phyloP scores from a whole-genome alignment of 2,888 invertebrate species.

The Encarsia formosa region DNA sequence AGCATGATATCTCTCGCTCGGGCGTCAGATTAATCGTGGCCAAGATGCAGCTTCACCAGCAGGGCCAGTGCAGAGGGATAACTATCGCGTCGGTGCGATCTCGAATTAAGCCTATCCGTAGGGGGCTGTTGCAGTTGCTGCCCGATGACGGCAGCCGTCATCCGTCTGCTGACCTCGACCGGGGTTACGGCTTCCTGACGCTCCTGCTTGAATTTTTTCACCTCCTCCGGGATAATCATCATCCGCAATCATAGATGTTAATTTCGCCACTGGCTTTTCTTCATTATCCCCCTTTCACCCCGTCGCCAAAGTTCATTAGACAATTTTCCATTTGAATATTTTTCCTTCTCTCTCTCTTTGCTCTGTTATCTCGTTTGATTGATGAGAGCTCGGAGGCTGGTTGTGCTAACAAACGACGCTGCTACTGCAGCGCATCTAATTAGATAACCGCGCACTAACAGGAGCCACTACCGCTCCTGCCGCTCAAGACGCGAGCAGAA shows the following conservation, averaged over 20 bases:
- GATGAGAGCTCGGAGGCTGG: conserved; percentile 5
- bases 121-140: conserved; percentile 12
- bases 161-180: conserved; percentile 12
- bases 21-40: no score
- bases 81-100: conserved; percentile 21
- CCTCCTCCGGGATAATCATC: background rate
- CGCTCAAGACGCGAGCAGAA: no score
- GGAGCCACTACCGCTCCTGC: background rate
- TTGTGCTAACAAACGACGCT: conserved; percentile 20
- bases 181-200: background rate
- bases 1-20: no score
- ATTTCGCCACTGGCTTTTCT: background rate
- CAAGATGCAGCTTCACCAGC: no score
- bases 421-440: conserved; percentile 25
- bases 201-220: background rate
- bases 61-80: no score
- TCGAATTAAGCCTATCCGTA: conserved; percentile 29
- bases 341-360: background rate
- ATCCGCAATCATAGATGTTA: background rate
- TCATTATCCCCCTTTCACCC: background rate
- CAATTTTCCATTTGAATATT: conserved; percentile 21
- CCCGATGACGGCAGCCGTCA: conserved; percentile 22
- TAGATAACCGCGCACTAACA: conserved; percentile 25
- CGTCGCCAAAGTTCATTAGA: background rate
- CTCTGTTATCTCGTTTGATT: conserved; percentile 11